These are phyloP conservation scores for Puffinus mauretanicus DNA, from an alignment of 2,113 vertebrate genomes.

Conservation along the genomic window DNA sequence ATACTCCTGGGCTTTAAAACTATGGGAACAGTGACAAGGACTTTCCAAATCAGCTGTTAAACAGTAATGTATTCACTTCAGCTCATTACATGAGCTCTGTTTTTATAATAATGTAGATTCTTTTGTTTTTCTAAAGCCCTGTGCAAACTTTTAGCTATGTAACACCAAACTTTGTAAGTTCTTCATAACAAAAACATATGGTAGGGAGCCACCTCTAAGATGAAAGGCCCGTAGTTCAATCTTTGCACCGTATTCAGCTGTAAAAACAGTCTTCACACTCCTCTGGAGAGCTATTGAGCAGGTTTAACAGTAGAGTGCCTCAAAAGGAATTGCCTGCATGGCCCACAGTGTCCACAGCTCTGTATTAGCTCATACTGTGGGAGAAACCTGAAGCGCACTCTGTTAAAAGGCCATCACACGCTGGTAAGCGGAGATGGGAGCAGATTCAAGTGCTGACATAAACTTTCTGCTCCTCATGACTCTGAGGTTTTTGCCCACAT, in stretches of 20 bases:
- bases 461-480: neutral
- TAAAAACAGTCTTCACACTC: neutral
- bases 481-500: neutral
- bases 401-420: neutral
- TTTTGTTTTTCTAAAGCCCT: neutral
- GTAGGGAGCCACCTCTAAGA: neutral
- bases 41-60: neutral
- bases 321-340: neutral
- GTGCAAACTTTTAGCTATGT: neutral
- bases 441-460: neutral
- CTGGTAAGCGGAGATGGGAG: neutral
- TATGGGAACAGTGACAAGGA: neutral
- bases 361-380: neutral
- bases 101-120: neutral
- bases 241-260: neutral
- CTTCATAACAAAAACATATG: neutral
- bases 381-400: neutral
- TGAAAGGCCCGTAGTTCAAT: neutral
- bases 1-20: neutral
- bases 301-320: neutral
- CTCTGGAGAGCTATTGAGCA: neutral
- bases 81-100: neutral
- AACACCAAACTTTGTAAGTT: neutral
- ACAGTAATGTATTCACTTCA: neutral
- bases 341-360: neutral